phyloP scores from a whole-genome alignment of 2,113 vertebrate genomes.

The Eublepharis macularius region DNA sequence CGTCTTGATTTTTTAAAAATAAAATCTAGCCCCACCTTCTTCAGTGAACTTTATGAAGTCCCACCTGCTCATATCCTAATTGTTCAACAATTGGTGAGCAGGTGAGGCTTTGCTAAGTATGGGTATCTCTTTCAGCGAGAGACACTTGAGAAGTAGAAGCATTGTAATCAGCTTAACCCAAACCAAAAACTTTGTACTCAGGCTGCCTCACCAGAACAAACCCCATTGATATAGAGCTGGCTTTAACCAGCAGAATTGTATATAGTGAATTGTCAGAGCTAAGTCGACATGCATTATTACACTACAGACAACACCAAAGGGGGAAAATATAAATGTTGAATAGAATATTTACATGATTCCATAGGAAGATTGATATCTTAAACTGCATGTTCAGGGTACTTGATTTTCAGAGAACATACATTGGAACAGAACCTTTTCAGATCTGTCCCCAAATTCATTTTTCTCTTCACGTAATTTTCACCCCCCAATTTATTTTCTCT shows the following conservation, averaged over 20 bases:
- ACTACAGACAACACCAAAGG: no score
- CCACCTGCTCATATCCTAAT: constrained; percentile 8
- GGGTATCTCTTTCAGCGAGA: constrained; percentile 7
- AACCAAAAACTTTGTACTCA: neutral
- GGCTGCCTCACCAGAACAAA: neutral
- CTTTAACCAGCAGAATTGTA: neutral
- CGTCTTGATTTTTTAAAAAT: neutral
- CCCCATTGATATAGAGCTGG: neutral
- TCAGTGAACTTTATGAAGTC: neutral
- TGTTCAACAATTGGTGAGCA: neutral
- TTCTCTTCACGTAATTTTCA: no score
- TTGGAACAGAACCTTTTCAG: no score
- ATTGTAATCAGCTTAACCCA: neutral
- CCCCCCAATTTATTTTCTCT: no score
- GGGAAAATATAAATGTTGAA: no score
- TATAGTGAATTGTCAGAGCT: neutral
- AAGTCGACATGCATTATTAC: no score
- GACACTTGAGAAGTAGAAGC: neutral
- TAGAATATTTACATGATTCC: no score
- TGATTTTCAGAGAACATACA: no score
- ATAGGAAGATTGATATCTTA: no score
- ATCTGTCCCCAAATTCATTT: no score
- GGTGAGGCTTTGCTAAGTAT: constrained; percentile 8
- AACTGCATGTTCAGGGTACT: no score
- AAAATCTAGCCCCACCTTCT: neutral